Conservation (phyloP, 37 sponge, comb jelly and placozoan genomes). For the Oscarella lobularis region DNA sequence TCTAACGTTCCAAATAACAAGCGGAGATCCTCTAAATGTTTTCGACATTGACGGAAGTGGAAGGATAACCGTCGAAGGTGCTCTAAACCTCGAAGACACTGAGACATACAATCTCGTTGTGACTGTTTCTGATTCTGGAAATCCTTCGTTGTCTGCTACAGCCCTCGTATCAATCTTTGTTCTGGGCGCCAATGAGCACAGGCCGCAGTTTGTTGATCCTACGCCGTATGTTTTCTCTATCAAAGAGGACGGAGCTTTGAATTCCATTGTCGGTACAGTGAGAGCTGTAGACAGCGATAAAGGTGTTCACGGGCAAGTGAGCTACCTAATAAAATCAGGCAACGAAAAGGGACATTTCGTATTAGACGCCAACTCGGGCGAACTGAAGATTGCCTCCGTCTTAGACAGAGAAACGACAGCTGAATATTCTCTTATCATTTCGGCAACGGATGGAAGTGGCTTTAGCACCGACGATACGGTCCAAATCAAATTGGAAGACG, state of each 20-base stretch:
- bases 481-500: conserved; percentile 4
- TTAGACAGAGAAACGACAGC: neutral
- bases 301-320: conserved; percentile 36
- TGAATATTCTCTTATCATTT: neutral
- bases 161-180: neutral
- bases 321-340: neutral
- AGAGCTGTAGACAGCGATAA: conserved; percentile 42
- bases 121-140: neutral
- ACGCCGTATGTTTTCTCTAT: conserved; percentile 19
- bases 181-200: conserved; percentile 5
- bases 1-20: conserved; percentile 13
- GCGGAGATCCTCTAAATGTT: conserved; percentile 19
- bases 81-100: conserved; percentile 26
- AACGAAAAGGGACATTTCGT: neutral
- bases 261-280: conserved; percentile 11
- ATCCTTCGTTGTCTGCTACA: neutral
- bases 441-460: neutral
- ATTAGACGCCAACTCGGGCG: neutral
- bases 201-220: neutral
- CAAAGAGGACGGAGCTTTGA: conserved; percentile 31
- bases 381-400: neutral
- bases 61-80: conserved; percentile 7
- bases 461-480: neutral
- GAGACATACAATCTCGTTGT: neutral
- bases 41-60: conserved; percentile 38